Base-by-base conservation (phyloP, 2,888 invertebrate genomes). In the Teleiodes luculella region DNA sequence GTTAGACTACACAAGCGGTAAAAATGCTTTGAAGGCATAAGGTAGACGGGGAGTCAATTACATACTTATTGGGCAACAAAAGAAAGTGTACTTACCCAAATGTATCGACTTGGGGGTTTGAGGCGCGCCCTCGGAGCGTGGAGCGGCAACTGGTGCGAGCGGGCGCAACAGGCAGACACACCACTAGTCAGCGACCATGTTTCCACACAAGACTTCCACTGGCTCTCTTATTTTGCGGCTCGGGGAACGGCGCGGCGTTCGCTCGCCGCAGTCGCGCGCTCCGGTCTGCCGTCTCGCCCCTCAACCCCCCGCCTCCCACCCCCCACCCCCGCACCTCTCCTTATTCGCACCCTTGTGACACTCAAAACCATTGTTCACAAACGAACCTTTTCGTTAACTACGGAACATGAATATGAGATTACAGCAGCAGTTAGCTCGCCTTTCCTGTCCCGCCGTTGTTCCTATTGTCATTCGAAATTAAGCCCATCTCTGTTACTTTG, bases 331-430 rank as follows among this genome's bases (percentile, higher is more conserved):
- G 79, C 81, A 83, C 80, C 83, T 85, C 78, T 86, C 81, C 82
- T 78, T 78, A 80, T 86, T 86, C 84, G 84, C 86, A 82, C 86
- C 86, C 86, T 86, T 86, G 86, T 86, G 85, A 86, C 83, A 88
- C 86, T 86, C 74, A 76, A 86, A 83, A 83, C 85, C 80, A 80
- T 86, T 85, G 84, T 83, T 80, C 81, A 72, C 74, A 76, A 79
- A 78, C 76, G 74, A 78, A 78, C 78, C 76, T 72, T 74, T 74
- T 68, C 59, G 65, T 57, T 69, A 65, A 74, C 63, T 74, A 54
- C 50, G 45, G 43, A 37, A 16, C 53, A 35, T 51, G 55, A 55
- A 48, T 53, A 53, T 53, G 55, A 53, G 53, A 53, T 56, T 50
- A 53, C 53, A 43, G 51, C 52, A 14, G 30, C 49, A 49, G 49